Evolutionary conservation across 2,888 invertebrate genomes (phyloP).

Genomic region (Idaea biselata): DNA sequence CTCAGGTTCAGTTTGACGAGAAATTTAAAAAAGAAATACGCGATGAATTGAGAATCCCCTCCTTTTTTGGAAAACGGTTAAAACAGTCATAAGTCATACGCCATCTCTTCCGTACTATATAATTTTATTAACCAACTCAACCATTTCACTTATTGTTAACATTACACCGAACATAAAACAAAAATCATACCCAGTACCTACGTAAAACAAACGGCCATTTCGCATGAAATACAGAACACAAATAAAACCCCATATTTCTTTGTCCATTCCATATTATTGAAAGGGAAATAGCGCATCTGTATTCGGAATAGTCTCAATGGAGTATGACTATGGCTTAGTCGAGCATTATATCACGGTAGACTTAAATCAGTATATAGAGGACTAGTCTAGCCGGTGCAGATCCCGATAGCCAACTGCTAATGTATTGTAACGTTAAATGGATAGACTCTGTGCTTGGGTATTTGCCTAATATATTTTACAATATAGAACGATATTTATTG

Average conservation of each 20-base stretch:
- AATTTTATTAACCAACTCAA: not conserved
- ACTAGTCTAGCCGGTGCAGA: not conserved
- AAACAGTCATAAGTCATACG: not conserved
- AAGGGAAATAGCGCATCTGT: not conserved
- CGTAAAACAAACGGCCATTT: not conserved
- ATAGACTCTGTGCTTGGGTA: not conserved
- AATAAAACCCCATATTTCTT: not conserved
- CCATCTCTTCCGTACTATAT: not conserved
- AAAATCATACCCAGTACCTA: not conserved
- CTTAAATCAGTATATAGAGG: not conserved
- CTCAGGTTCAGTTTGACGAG: no score
- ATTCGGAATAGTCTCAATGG: not conserved
- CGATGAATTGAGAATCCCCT: no score
- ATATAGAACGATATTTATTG: no score
- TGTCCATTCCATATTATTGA: not conserved
- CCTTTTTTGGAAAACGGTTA: no score
- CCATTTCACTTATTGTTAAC: not conserved
- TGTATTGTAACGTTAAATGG: not conserved
- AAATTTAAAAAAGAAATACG: no score
- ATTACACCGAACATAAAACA: not conserved
- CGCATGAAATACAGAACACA: not conserved
- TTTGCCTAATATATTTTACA: not conserved
- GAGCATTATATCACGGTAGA: not conserved
- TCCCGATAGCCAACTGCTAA: not conserved
- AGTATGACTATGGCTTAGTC: not conserved